These are phyloP conservation scores for Ianthella basta DNA, from an alignment of 37 sponge, comb jelly and placozoan genomes.

Conservation along the genomic window DNA sequence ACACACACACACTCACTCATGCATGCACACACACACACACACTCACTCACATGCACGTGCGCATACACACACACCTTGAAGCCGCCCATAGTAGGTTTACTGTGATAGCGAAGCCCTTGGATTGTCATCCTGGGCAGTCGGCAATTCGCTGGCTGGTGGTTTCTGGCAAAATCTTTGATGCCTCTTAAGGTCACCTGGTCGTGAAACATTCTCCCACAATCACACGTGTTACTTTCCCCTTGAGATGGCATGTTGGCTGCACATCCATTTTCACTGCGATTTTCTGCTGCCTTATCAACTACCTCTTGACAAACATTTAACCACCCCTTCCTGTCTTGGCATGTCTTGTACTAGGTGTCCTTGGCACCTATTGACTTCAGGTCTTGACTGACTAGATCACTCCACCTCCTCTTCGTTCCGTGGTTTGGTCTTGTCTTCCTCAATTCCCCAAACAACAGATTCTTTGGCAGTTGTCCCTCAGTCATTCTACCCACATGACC, in stretches of 20 bases:
- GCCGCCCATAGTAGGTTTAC: too few species aligned
- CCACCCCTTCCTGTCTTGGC: conserved; percentile 33
- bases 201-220: neutral
- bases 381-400: conserved; percentile 27
- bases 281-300: conserved; percentile 12
- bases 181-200: neutral
- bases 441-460: conserved; percentile 15
- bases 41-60: too few species aligned
- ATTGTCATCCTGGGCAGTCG: neutral
- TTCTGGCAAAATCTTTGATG: neutral
- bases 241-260: conserved; percentile 9
- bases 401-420: conserved; percentile 28
- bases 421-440: conserved; percentile 30
- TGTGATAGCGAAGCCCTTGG: neutral
- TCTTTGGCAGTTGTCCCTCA: conserved; percentile 15
- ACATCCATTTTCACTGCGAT: neutral
- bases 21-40: too few species aligned
- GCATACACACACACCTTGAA: too few species aligned
- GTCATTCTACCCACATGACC: conserved; percentile 29
- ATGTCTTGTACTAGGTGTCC: too few species aligned
- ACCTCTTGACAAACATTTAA: conserved; percentile 10
- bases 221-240: neutral
- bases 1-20: too few species aligned
- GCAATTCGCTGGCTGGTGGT: neutral
- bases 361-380: conserved; percentile 12